Evolutionary conservation across 2,888 invertebrate genomes (phyloP), one percentile per base, ranked within the genome.

Genomic region (Tridacna gigas): DNA sequence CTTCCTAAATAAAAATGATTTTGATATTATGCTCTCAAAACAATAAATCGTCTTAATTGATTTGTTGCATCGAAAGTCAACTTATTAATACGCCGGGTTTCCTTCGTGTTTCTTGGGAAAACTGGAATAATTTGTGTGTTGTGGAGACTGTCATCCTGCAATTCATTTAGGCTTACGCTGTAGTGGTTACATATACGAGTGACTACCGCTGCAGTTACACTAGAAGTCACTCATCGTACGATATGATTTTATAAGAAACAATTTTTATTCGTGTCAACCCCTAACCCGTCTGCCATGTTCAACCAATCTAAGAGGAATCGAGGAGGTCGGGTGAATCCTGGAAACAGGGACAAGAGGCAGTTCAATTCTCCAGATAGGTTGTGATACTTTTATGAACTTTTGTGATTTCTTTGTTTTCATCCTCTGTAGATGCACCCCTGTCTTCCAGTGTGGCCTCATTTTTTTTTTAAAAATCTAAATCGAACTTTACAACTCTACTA

Each of bases 241-340:
- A 69, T 47, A 69, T 69, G 69, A 12, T 69, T 47, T 45, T 47
- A 69, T 69, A 69, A 69, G 1, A 22, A 28, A 69, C 69, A 69
- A 9, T 69, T 45, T 69, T 47, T 69, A 69, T 18, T n/a, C 25
- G 28, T n/a, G 45, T 69, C 63, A 61, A 76, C 28, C 76, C 80
- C 76, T 61, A 73, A 69, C 80, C 79, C 79, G 80, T 77, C 87
- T 82, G 82, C 87, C 87, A 88, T 88, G 84, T 77, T 84, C 82
- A 88, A 84, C 74, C 63, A 82, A 84, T 81, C 67, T 48, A 82
- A 86, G 77, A 82, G 81, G 71, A 81, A 76, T 74, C 65, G 82
- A 63, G 79, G 86, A 66, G 86, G 86, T 47, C 79, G 86, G 71
- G 74, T 80, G 67, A 83, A 82, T 79, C 48, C 83, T 74, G 80